Base-by-base conservation (phyloP, 2,113 vertebrate species). In the Perca flavescens region DNA sequence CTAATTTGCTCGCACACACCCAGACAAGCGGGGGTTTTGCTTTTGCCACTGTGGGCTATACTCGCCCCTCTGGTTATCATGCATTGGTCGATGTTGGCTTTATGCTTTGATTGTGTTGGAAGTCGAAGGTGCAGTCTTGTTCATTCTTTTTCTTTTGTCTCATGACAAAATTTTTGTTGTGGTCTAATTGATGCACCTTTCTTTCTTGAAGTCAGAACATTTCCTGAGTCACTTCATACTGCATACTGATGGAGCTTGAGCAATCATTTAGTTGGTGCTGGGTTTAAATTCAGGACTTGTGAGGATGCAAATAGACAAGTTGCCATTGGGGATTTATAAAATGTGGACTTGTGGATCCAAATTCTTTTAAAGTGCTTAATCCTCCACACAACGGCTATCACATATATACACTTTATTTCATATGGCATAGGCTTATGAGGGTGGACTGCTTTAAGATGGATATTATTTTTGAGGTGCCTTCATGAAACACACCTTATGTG, bases 1-100 rank as follows among this genome's bases (percentile, higher is more conserved):
- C 89, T 70, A 77, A 86, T 89, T 88, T 90, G 58, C 77, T 90
- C 82, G 80, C 86, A 90, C 86, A 93, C 83, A 85, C 56, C 72
- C 80, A 70, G 74, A 86, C 69, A 76, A 57, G 66, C 5, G 70
- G 71, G 60, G 49, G 34, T 14, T 79, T 78, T 82, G 88, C 83
- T 92, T 40, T 74, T 75, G 66, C 17, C 47, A 49, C 40, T 76
- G 17, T 82, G 50, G 65, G 68, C 58, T 66, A 5, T 28, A 66
- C 25, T 65, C 16, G 34, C 28, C 43, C 34, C 19, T 87, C 77
- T 90, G 75, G 76, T 61, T 90, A 60, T 69, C 67, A 46, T 82
- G n/a, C 74, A 11, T 62, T 85, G 74, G 63, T 85, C 36, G n/a
- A 34, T 85, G 67, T 40, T 86, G 80, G 78, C 73, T 84, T 69